Conservation (phyloP, 2,888 invertebrate genomes). For the Drosophila pullipes region DNA sequence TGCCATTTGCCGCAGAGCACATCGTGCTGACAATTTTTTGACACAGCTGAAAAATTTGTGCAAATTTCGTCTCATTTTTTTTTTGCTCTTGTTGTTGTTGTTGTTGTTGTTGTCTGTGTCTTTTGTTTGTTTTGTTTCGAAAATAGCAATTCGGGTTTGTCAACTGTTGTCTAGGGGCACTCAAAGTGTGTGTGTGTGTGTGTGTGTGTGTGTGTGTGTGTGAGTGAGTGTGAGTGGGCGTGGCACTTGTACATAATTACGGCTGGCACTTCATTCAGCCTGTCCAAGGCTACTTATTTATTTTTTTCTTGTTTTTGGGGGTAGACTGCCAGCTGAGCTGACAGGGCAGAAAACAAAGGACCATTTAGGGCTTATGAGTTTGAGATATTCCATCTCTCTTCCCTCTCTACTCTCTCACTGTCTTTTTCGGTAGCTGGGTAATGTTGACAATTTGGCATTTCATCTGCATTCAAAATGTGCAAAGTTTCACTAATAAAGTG, state of each 20-base stretch:
- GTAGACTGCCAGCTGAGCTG: conserved; percentile 26
- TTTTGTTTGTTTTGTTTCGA: conserved; percentile 56
- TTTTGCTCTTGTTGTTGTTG: neutral
- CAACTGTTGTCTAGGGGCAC: conserved; percentile 48
- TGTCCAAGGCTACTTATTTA: conserved; percentile 60
- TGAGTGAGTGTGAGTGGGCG: conserved; percentile 53
- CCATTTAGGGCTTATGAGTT: conserved; percentile 29
- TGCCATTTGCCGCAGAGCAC: conserved; percentile 63
- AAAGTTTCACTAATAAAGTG: conserved; percentile 19
- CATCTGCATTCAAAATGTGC: conserved; percentile 53
- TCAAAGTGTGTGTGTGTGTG: neutral
- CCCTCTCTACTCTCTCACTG: neutral
- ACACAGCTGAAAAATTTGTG: conserved; percentile 81
- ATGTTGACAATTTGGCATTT: conserved; percentile 64
- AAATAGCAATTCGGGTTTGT: conserved; percentile 72
- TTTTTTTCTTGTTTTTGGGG: conserved; percentile 6
- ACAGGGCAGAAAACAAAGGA: conserved; percentile 45
- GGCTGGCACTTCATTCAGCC: conserved; percentile 66
- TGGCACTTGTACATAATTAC: conserved; percentile 72
- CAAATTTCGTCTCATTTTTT: conserved; percentile 60
- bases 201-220: neutral
- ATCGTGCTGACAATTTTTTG: conserved; percentile 77
- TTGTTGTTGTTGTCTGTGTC: conserved; percentile 19
- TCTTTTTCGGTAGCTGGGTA: conserved; percentile 3
- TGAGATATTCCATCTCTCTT: conserved; percentile 10